Evolutionary conservation across 2,888 invertebrate genomes (phyloP).

Genomic region (Augiades crinisus): DNA sequence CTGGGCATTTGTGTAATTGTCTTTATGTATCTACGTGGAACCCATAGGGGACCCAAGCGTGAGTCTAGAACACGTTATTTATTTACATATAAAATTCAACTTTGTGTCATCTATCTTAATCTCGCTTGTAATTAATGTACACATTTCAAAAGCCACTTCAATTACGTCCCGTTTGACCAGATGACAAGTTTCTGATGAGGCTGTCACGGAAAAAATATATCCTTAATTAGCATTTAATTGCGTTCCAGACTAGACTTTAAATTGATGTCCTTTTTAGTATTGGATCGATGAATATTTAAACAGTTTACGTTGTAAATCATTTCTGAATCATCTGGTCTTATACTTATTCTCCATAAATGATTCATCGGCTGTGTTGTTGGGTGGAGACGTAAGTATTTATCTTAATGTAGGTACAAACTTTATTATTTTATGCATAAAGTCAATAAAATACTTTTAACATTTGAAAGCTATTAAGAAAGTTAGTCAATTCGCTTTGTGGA

Average conservation of each 20-base stretch:
- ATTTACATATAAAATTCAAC: too few species aligned
- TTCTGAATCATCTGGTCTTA: not conserved
- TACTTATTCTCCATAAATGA: not conserved
- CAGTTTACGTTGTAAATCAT: slow-evolving; percentile 14
- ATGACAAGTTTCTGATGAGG: slow-evolving; percentile 14
- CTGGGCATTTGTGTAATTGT: too few species aligned
- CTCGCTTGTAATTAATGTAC: slow-evolving; percentile 10
- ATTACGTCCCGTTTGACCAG: slow-evolving; percentile 15
- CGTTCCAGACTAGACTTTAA: slow-evolving; percentile 14
- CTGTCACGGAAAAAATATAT: slow-evolving; percentile 11
- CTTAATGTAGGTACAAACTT: too few species aligned
- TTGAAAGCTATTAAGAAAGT: too few species aligned
- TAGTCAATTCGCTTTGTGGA: too few species aligned
- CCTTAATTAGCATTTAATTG: slow-evolving; percentile 21
- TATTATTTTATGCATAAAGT: too few species aligned
- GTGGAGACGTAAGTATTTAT: not conserved
- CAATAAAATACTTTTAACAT: too few species aligned
- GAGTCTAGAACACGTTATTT: too few species aligned
- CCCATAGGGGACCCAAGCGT: too few species aligned
- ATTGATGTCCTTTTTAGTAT: slow-evolving; percentile 20
- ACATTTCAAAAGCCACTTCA: slow-evolving; percentile 7
- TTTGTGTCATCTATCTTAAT: not conserved
- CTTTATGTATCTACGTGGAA: too few species aligned
- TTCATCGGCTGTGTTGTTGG: not conserved
- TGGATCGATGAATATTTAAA: slow-evolving; percentile 17